Evolutionary conservation across 2,888 invertebrate species (phyloP).

Genomic region (Agrypnus murinus): DNA sequence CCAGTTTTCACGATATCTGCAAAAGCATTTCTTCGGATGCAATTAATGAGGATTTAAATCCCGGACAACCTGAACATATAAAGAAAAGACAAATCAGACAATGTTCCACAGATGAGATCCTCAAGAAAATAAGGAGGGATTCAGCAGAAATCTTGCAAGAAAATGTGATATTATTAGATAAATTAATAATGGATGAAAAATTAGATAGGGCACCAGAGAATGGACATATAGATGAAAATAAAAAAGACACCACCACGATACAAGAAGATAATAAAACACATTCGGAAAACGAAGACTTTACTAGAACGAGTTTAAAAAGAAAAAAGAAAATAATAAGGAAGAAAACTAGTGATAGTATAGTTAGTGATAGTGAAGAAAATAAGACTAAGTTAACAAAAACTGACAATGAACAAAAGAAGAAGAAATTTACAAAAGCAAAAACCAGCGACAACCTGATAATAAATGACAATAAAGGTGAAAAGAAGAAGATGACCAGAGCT

Average conservation of each 20-base stretch:
- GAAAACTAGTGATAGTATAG: constrained; percentile 61
- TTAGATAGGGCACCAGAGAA: constrained; percentile 73
- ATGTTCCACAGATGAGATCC: constrained; percentile 64
- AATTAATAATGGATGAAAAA: constrained; percentile 74
- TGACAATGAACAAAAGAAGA: too few relatives aligned
- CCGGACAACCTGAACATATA: constrained; percentile 70
- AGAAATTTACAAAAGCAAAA: constrained; percentile 63
- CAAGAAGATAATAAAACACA: constrained; percentile 59
- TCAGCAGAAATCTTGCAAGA: constrained; percentile 76
- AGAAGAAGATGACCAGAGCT: neutral
- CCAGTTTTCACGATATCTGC: constrained; percentile 75
- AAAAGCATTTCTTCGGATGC: constrained; percentile 73
- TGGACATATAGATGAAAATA: constrained; percentile 42
- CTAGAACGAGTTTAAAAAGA: constrained; percentile 60
- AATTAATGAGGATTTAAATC: constrained; percentile 74
- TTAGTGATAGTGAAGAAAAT: constrained; percentile 46
- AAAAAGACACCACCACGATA: constrained; percentile 52
- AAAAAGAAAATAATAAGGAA: constrained; percentile 65
- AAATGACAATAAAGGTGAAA: neutral
- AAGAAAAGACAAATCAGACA: constrained; percentile 69
- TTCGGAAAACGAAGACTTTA: constrained; percentile 55
- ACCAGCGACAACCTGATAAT: constrained; percentile 32
- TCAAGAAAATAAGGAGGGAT: constrained; percentile 72
- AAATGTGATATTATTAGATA: constrained; percentile 74
- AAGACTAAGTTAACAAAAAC: too few relatives aligned